Evolutionary conservation across 2,888 invertebrate genomes (phyloP).

Genomic region (Mesorhabditis spiculigera): DNA sequence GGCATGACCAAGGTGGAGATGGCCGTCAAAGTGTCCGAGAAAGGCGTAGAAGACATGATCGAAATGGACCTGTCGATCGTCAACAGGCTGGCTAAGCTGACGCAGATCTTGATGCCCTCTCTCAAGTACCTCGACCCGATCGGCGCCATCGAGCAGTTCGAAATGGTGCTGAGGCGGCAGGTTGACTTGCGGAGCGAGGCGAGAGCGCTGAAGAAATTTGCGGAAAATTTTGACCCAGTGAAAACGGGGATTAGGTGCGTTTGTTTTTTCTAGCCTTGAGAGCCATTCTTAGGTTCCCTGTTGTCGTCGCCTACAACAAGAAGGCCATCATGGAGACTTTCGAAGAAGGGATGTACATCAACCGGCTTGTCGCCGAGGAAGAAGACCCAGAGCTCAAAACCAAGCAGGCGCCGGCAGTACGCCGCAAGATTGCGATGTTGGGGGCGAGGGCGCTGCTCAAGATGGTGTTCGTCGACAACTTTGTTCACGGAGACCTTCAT

Average conservation of each 20-base stretch:
- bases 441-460: conserved; percentile 63
- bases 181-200: conserved; percentile 63
- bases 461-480: conserved; percentile 65
- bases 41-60: conserved; percentile 58
- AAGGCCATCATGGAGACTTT: conserved; percentile 64
- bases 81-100: conserved; percentile 21
- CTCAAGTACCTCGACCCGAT: conserved; percentile 61
- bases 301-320: conserved; percentile 60
- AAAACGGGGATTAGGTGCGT: conserved; percentile 47
- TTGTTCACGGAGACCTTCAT: conserved; percentile 66
- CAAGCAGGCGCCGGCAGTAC: conserved; percentile 37
- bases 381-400: conserved; percentile 34
- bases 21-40: conserved; percentile 59
- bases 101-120: conserved; percentile 40
- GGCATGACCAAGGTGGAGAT: conserved; percentile 28
- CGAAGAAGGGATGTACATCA: conserved; percentile 58
- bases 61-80: conserved; percentile 61
- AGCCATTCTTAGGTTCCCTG: conserved; percentile 46
- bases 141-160: conserved; percentile 63
- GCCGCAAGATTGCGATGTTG: conserved; percentile 60
- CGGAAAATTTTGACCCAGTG: conserved; percentile 59
- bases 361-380: conserved; percentile 37
- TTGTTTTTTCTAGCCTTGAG: no score
- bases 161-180: conserved; percentile 60
- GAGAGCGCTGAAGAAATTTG: conserved; percentile 60